phyloP scores from a whole-genome alignment of 1,140 invertebrate species.

The Dinoponera quadriceps region DNA sequence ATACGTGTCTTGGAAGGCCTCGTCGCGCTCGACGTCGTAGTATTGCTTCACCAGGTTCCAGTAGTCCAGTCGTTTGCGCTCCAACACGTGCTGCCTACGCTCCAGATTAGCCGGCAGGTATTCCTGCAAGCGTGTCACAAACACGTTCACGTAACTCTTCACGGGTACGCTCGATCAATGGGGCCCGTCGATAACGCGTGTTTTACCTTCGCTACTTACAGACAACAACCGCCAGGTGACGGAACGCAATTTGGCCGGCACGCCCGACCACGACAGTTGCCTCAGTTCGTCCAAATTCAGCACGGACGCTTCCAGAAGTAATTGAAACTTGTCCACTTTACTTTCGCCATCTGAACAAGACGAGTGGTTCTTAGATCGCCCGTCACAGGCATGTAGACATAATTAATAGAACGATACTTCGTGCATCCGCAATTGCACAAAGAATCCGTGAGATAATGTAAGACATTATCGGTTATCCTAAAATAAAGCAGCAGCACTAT shows the following conservation, averaged over 20 bases:
- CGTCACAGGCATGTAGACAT: not conserved
- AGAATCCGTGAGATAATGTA: slow-evolving; percentile 14
- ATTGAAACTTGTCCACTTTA: slow-evolving; percentile 94
- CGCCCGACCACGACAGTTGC: slow-evolving; percentile 97
- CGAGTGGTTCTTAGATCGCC: not conserved
- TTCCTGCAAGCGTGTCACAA: slow-evolving; percentile 85
- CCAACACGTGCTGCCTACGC: slow-evolving; percentile 92
- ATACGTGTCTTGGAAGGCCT: slow-evolving; percentile 97
- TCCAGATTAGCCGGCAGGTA: slow-evolving; percentile 97
- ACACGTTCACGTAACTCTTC: not conserved
- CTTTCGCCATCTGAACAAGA: slow-evolving; percentile 86
- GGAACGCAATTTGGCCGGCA: slow-evolving; percentile 93
- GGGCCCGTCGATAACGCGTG: not conserved
- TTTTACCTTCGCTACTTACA: slow-evolving; percentile 84
- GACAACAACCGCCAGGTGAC: slow-evolving; percentile 92
- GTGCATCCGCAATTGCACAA: slow-evolving; percentile 4
- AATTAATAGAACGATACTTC: too few species aligned
- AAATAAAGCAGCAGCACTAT: too few species aligned
- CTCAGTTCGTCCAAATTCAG: slow-evolving; percentile 94
- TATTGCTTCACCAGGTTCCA: slow-evolving; percentile 98
- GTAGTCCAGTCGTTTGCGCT: slow-evolving; percentile 97
- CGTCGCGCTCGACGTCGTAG: slow-evolving; percentile 97
- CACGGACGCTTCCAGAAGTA: slow-evolving; percentile 90
- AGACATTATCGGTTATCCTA: not conserved
- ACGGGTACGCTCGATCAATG: not conserved